Percentiles rank a stretch among this genome's conserved stretches.
Conservation (phyloP, 2,113 vertebrate species). For the Sinocyclocheilus grahami region DNA sequence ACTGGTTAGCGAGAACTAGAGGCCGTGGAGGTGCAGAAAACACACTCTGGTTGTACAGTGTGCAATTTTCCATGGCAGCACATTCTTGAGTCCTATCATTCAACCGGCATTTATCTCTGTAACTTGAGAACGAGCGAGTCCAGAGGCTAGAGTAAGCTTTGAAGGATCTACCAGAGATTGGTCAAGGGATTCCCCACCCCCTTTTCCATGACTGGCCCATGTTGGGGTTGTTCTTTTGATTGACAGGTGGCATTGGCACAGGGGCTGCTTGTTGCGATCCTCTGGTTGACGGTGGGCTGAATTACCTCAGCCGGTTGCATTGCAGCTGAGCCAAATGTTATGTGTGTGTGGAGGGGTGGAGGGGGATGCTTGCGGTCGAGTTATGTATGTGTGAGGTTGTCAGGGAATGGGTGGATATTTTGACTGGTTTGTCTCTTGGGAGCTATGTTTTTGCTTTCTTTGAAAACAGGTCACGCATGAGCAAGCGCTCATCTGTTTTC, state of each 20-base stretch:
- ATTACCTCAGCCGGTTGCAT: conserved; percentile 25
- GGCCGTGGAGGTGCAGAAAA: neutral
- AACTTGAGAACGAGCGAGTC: conserved; percentile 37
- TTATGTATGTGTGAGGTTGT: conserved; percentile 44
- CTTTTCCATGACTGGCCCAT: neutral
- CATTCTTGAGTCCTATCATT: conserved; percentile 44
- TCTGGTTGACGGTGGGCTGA: conserved; percentile 35
- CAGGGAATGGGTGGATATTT: conserved; percentile 46
- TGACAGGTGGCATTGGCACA: conserved; percentile 26
- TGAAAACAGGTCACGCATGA: conserved; percentile 10
- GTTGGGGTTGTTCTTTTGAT: conserved; percentile 21
- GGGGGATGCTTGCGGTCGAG: conserved; percentile 1
- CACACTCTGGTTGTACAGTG: neutral
- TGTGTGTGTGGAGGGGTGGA: conserved; percentile 11
- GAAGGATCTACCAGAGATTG: conserved; percentile 36
- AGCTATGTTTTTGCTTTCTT: conserved; percentile 13
- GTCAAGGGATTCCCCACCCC: conserved; percentile 29
- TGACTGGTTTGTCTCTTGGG: conserved; percentile 41
- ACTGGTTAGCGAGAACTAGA: conserved; percentile 37
- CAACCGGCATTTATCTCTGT: conserved; percentile 48
- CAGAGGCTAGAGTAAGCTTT: conserved; percentile 43
- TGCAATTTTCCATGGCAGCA: conserved; percentile 40
- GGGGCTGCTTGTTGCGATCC: neutral
- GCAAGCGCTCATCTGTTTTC: conserved; percentile 9
- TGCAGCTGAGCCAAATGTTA: conserved; percentile 41